A percentile compares a stretch with the other conserved stretches of the same genome.
phyloP scores from a whole-genome alignment of 2,888 invertebrate genomes.

The Sinelater perroti region DNA sequence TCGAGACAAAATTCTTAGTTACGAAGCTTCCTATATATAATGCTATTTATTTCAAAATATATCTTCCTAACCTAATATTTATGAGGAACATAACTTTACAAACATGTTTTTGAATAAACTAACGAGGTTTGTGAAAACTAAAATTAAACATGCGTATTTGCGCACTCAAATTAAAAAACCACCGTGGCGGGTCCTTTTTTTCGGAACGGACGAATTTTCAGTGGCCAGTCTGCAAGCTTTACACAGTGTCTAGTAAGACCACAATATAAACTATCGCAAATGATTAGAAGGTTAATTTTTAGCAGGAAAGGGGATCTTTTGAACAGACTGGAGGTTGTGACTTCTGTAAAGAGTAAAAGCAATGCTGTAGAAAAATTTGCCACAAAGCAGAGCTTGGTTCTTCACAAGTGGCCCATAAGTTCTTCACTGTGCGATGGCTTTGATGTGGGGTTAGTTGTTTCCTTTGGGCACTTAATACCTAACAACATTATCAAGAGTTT shows the following conservation, averaged over 20 bases:
- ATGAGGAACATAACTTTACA: too few relatives aligned
- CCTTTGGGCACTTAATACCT: conserved; percentile 93
- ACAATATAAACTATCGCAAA: not conserved
- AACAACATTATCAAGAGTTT: conserved; percentile 77
- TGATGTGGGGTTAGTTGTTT: conserved; percentile 90
- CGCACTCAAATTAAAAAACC: conserved; percentile 44
- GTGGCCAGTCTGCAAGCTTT: conserved; percentile 76
- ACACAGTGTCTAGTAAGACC: conserved; percentile 70
- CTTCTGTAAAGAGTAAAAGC: conserved; percentile 68
- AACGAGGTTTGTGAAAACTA: conserved; percentile 1
- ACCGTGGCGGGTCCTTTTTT: conserved; percentile 77
- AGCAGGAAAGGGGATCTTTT: conserved; percentile 66
- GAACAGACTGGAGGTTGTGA: conserved; percentile 73
- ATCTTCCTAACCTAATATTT: too few relatives aligned
- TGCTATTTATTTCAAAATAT: not conserved
- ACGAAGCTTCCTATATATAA: too few relatives aligned
- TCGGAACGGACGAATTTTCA: conserved; percentile 87
- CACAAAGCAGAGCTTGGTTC: conserved; percentile 64
- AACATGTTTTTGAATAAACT: conserved; percentile 4
- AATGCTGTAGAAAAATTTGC: conserved; percentile 78
- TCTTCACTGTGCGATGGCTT: conserved; percentile 62
- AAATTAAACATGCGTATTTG: not conserved
- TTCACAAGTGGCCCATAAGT: conserved; percentile 72
- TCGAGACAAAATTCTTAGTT: too few relatives aligned
- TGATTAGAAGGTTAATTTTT: conserved; percentile 43